Conservation (phyloP, 2,797 vertebrate genomes). For the Telmatherina bonti region DNA sequence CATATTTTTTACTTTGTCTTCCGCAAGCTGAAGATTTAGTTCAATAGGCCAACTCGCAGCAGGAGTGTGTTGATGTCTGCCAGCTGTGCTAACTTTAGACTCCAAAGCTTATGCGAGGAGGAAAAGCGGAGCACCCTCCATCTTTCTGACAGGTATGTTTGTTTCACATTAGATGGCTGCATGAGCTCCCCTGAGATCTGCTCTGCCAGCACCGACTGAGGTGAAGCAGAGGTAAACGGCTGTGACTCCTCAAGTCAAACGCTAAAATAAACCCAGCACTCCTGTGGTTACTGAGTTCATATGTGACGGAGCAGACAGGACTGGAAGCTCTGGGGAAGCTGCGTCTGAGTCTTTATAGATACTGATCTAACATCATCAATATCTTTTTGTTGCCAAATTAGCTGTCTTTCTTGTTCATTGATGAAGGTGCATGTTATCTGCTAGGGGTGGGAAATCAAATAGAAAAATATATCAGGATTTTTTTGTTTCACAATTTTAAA, state of each 20-base stretch:
- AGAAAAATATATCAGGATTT: too few relatives aligned
- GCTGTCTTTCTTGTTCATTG: too few relatives aligned
- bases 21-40: neutral
- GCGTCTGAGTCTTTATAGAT: neutral
- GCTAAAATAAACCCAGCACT: neutral
- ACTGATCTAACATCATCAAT: too few relatives aligned
- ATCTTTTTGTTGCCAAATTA: too few relatives aligned
- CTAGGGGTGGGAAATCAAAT: too few relatives aligned
- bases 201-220: neutral
- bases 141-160: neutral
- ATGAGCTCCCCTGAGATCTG: too few relatives aligned
- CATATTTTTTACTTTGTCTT: neutral
- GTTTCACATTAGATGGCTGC: too few relatives aligned
- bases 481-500: too few relatives aligned
- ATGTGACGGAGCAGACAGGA: neutral
- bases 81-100: slow-evolving; percentile 14
- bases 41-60: too few relatives aligned
- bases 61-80: too few relatives aligned
- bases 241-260: neutral
- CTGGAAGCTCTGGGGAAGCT: neutral
- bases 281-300: neutral
- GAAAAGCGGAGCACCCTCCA: neutral
- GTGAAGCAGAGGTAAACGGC: neutral
- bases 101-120: neutral
- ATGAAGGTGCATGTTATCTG: too few relatives aligned